These are phyloP conservation scores for Allolobophora icterica DNA, from an alignment of 2,888 invertebrate species.

Conservation along the genomic window DNA sequence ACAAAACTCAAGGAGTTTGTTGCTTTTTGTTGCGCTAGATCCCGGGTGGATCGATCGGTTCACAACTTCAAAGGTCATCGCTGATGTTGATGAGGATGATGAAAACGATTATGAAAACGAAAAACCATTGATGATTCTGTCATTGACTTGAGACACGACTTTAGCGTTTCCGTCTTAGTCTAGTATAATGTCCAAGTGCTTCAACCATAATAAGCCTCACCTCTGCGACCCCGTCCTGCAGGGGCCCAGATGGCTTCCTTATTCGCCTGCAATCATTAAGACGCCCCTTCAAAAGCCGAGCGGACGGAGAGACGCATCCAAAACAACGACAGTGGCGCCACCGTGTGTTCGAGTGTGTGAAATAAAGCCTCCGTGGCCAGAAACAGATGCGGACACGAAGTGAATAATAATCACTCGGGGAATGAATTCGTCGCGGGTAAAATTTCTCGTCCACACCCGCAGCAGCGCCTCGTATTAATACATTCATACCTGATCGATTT, in stretches of 20 bases:
- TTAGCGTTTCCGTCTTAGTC: background rate
- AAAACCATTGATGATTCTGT: background rate
- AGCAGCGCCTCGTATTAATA: constrained; percentile 11
- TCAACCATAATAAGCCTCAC: background rate
- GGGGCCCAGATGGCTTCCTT: background rate
- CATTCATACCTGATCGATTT: constrained; percentile 17
- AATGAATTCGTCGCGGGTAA: background rate
- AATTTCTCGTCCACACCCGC: background rate
- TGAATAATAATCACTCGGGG: background rate
- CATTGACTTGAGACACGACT: background rate
- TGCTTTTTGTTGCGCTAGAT: too few species aligned
- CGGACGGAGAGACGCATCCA: background rate
- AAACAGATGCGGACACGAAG: background rate
- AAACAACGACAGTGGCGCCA: background rate
- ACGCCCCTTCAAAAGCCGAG: constrained; percentile 6
- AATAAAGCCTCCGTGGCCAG: background rate
- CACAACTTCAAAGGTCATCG: too few species aligned
- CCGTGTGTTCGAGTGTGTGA: background rate
- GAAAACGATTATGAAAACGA: background rate
- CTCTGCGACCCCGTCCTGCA: background rate
- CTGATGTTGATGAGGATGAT: background rate
- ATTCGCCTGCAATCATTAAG: background rate
- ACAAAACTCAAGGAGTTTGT: too few species aligned
- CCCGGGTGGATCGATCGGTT: too few species aligned
- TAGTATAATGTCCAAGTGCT: background rate